These are phyloP conservation scores for Ibycter americanus DNA, from an alignment of 2,797 vertebrate genomes.

Conservation along the genomic window DNA sequence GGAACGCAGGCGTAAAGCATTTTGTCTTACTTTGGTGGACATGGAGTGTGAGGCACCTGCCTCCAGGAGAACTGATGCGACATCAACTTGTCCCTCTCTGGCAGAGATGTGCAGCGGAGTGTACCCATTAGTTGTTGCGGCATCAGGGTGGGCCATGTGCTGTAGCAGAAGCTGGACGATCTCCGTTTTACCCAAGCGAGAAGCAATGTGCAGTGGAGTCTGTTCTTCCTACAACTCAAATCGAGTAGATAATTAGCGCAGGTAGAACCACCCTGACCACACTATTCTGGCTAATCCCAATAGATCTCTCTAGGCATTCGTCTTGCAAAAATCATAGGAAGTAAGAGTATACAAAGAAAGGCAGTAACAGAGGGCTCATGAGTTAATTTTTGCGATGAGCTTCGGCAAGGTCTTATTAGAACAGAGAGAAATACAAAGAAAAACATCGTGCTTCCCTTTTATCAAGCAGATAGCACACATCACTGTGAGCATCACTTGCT, in stretches of 20 bases:
- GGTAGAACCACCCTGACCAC: not conserved
- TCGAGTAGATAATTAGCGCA: constrained; percentile 10
- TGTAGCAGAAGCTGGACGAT: constrained; percentile 96
- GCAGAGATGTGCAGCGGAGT: constrained; percentile 96
- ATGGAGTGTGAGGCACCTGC: constrained; percentile 94
- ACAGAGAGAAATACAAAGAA: not conserved
- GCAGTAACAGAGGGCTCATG: fast-evolving
- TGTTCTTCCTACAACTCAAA: constrained; percentile 92
- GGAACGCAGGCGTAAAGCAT: fast-evolving
- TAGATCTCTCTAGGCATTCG: fast-evolving
- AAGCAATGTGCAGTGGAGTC: constrained; percentile 97
- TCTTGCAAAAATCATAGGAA: not conserved
- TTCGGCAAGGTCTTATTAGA: not conserved
- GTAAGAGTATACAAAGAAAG: not conserved
- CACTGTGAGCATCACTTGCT: not conserved
- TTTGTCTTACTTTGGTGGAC: constrained; percentile 88
- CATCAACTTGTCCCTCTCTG: constrained; percentile 94
- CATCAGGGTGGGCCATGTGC: constrained; percentile 97
- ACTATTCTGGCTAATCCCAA: not conserved
- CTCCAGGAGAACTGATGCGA: constrained; percentile 91
- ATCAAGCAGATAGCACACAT: not conserved
- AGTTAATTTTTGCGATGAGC: not conserved
- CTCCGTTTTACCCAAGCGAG: constrained; percentile 96
- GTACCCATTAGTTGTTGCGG: constrained; percentile 93
- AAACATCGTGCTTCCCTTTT: not conserved